Evolutionary conservation across 2,113 vertebrate species (phyloP).

Genomic region (Rhipidura dahli): DNA sequence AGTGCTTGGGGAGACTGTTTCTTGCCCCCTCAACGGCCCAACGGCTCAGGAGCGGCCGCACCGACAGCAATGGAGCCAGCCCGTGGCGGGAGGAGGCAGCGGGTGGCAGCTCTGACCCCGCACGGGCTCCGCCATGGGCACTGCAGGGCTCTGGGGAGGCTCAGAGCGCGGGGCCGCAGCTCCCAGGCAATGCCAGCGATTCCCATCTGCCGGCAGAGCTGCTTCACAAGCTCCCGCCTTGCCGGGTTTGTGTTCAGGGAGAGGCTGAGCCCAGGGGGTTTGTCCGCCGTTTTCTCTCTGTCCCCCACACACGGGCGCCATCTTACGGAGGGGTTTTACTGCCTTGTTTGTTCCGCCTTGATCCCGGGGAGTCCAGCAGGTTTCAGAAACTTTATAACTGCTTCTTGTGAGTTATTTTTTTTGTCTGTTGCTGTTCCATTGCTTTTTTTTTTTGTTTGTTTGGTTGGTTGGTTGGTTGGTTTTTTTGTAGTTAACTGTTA

Average conservation of each 20-base stretch:
- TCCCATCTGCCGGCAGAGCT: neutral
- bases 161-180: neutral
- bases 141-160: neutral
- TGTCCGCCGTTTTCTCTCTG: too few species aligned
- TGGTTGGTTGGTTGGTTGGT: too few species aligned
- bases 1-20: accelerated
- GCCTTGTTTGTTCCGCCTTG: neutral
- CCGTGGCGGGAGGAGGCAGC: neutral
- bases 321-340: accelerated
- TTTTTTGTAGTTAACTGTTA: neutral
- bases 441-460: too few species aligned
- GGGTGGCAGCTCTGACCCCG: neutral
- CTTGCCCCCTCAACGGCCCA: accelerated
- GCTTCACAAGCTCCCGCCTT: neutral
- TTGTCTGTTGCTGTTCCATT: neutral
- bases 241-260: accelerated
- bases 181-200: neutral
- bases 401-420: too few species aligned
- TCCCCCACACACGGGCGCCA: neutral
- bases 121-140: accelerated
- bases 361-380: neutral
- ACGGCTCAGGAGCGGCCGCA: accelerated
- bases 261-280: accelerated
- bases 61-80: accelerated
- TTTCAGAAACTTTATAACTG: neutral